Evolutionary conservation across 2,113 vertebrate genomes (phyloP), one percentile per base, ranked within the genome.

Genomic region (Myrmophylax atrothorax): DNA sequence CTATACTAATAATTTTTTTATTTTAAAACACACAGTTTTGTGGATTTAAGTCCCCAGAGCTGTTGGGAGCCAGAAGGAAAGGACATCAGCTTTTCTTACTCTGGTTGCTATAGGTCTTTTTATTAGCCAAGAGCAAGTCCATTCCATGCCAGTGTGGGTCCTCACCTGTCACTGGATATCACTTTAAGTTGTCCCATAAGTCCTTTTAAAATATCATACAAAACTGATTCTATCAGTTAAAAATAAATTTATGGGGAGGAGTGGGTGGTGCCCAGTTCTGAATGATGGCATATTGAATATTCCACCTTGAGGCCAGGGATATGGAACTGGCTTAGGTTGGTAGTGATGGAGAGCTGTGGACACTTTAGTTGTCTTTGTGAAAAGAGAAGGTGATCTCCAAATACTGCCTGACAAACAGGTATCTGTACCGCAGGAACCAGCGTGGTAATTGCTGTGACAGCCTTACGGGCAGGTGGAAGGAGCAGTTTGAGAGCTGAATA

Each of bases 191-290:
- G 52, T 78, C 60, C 69, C 56, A 8, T 37, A 77, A 94, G 40
- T 91, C 73, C 38, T 90, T 78, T 83, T 93, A 75, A 94, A 93
- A 78, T 84, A 81, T n/a, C 73, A 50, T 49, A 89, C 78, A 84
- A 84, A 94, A 87, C 72, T 63, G 33, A 89, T 96, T 95, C 64
- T 90, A 80, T 87, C 22, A 72, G 93, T 87, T 97, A 89, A 90
- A 95, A 95, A 93, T 90, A 90, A 70, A 87, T 87, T 15, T 83
- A 74, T 55, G 63, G 38, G 76, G 68, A 92, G 70, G 69, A 78
- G 56, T 92, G 75, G 55, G 46, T 40, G 55, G 46, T 92, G 53
- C 63, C 2, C 3, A 46, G 79, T 77, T 94, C 37, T 53, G 64
- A 81, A 46, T 78, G 60, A 33, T 90, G 52, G 70, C 47, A 75